Percentiles rank a stretch among this genome's conserved stretches.
Conservation (phyloP, 2,113 vertebrate species). For the Cheilinus undulatus region DNA sequence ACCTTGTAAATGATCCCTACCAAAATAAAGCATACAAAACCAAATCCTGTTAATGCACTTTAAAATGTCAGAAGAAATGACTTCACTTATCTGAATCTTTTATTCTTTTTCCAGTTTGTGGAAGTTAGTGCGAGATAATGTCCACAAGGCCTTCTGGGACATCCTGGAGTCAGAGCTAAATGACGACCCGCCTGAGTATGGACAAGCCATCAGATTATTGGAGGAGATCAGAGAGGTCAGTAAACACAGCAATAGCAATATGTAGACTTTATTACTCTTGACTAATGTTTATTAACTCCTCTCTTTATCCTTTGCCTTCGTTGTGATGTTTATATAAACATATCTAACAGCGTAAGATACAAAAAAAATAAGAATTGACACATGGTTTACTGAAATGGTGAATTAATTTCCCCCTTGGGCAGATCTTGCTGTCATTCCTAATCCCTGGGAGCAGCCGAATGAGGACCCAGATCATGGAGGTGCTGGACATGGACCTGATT, state of each 20-base stretch:
- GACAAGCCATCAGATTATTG: conserved; percentile 90
- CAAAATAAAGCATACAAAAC: background rate
- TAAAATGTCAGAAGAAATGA: background rate
- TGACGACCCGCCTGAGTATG: conserved; percentile 90
- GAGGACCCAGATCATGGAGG: conserved; percentile 92
- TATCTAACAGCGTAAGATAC: too few species aligned
- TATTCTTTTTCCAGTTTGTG: conserved; percentile 81
- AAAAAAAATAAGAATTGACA: too few species aligned
- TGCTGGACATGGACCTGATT: conserved; percentile 92
- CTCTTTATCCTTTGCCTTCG: too few species aligned
- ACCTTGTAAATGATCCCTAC: background rate
- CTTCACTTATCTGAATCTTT: background rate
- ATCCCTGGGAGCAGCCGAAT: conserved; percentile 92
- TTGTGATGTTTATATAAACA: too few species aligned
- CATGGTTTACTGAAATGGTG: background rate
- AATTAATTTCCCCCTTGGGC: background rate
- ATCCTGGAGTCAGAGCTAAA: conserved; percentile 89
- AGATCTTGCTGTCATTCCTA: conserved; percentile 93
- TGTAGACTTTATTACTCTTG: too few species aligned
- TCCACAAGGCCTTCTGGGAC: conserved; percentile 96
- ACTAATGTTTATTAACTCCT: too few species aligned
- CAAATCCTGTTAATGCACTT: too few species aligned
- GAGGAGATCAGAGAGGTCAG: conserved; percentile 94
- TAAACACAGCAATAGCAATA: background rate
- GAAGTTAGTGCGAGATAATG: conserved; percentile 86